Conservation (phyloP, 30 jellyfish, hydroid and myxozoan genomes). For the Phacellophora camtschatica region DNA sequence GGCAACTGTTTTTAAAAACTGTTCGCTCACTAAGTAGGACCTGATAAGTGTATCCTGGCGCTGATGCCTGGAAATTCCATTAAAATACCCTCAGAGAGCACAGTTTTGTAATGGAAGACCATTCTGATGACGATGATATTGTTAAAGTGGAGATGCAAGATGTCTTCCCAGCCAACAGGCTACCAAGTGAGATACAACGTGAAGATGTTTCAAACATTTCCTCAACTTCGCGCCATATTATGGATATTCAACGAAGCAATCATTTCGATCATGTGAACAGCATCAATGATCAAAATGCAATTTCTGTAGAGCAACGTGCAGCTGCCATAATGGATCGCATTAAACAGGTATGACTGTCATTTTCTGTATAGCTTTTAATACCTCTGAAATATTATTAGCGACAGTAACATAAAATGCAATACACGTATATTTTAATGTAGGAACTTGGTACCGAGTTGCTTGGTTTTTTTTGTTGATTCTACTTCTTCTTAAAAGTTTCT, state of each 20-base stretch:
- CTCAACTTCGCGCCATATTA: conserved; percentile 1
- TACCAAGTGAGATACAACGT: background rate
- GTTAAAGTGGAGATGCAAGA: conserved; percentile 73
- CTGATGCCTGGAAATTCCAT: no score
- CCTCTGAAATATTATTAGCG: no score
- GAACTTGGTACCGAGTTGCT: no score
- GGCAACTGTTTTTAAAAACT: background rate
- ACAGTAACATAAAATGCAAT: no score
- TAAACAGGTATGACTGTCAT: conserved; percentile 40
- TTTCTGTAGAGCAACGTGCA: conserved; percentile 69
- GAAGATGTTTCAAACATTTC: conserved; percentile 4
- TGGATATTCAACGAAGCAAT: conserved; percentile 33
- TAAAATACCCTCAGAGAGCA: no score
- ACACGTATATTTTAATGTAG: no score
- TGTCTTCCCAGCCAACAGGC: conserved; percentile 67
- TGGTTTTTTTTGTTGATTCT: no score
- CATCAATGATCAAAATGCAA: conserved; percentile 33
- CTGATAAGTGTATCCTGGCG: no score
- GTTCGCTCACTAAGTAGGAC: background rate
- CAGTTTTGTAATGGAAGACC: conserved; percentile 7
- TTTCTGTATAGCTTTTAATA: background rate
- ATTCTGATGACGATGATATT: conserved; percentile 61
- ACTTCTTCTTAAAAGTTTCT: no score
- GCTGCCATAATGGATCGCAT: conserved; percentile 81
- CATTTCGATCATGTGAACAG: conserved; percentile 47